Base-by-base conservation (phyloP, 2,888 invertebrate species). In the Anodontia alba region DNA sequence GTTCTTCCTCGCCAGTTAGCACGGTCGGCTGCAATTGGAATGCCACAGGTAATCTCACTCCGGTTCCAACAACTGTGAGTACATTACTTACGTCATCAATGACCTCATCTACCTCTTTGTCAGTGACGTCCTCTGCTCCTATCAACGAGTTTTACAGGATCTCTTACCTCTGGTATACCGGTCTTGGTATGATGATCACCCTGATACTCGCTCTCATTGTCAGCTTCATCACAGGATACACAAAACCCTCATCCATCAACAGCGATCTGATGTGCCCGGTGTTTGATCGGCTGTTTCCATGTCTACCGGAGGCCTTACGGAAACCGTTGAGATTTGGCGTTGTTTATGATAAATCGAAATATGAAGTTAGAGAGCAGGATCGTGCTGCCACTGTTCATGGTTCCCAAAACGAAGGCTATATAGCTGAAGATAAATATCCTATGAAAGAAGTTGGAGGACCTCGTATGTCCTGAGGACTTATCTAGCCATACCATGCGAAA, bases 131-230 rank as follows among this genome's bases (percentile, higher is more conserved):
- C 12, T 33, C 67, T 29, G 71, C 46, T 12, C 69, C 76, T 7
- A 73, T 84, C 12, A 73, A 80, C 67, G 76, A 83, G 54, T 81
- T 89, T 72, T 89, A 89, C 84, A 75, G 82, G 33, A 69, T 89
- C 49, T 89, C 89, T 12, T 89, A 89, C 36, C 70, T 86, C 54
- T 88, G 88, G 82, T 89, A 89, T 80, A 89, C 88, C 2, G 81
- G 84, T 29, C 77, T 83, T 0, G 89, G 87, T 0, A 84, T 87
- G 82, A 66, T 82, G 20, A 42, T 85, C 10, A 78, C 82, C 26
- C 78, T 88, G 10, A 69, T 83, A 33, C 68, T 87, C n/a, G 82
- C 86, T 0, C 75, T 88, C 31, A 33, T 86, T 26, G 84, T 87
- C 38, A 89, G 89, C 69, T 76, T 85, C 26, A 43, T 87, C 8